Percentiles rank a stretch among this genome's conserved stretches.
Conservation (phyloP, 2,888 invertebrate species). For the Zaprionus obscuricornis region DNA sequence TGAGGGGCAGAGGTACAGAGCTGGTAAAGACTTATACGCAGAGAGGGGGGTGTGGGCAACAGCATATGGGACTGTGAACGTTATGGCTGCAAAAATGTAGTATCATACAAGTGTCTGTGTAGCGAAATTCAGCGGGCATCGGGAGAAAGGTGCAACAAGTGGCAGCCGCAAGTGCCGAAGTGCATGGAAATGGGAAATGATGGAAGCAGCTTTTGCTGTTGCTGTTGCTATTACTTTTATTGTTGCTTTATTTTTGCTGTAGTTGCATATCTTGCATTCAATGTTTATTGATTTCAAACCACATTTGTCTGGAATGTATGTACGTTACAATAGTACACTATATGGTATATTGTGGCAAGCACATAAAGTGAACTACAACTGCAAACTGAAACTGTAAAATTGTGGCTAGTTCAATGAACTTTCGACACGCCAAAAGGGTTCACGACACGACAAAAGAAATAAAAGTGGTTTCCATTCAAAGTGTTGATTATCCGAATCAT, state of each 20-base stretch:
- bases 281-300: slow-evolving; percentile 75
- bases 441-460: neutral
- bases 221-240: too few species aligned
- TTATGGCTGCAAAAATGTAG: slow-evolving; percentile 73
- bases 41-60: neutral
- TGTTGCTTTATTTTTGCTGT: too few species aligned
- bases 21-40: slow-evolving; percentile 1
- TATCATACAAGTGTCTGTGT: slow-evolving; percentile 48
- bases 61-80: slow-evolving; percentile 64
- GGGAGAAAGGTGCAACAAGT: slow-evolving; percentile 74
- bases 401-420: slow-evolving; percentile 39
- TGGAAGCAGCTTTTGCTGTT: slow-evolving; percentile 43
- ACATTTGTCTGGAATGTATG: slow-evolving; percentile 62
- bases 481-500: too few species aligned
- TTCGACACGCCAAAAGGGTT: slow-evolving; percentile 30
- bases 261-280: too few species aligned
- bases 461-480: too few species aligned
- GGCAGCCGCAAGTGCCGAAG: slow-evolving; percentile 59
- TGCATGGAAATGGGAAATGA: slow-evolving; percentile 50
- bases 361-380: neutral
- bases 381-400: slow-evolving; percentile 12
- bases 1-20: neutral
- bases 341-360: slow-evolving; percentile 33
- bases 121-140: slow-evolving; percentile 55
- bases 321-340: too few species aligned